A percentile compares a stretch with the other conserved stretches of the same genome.
These are phyloP conservation scores for Steinernema scapterisci DNA, from an alignment of 2,888 invertebrate genomes.

Conservation along the genomic window DNA sequence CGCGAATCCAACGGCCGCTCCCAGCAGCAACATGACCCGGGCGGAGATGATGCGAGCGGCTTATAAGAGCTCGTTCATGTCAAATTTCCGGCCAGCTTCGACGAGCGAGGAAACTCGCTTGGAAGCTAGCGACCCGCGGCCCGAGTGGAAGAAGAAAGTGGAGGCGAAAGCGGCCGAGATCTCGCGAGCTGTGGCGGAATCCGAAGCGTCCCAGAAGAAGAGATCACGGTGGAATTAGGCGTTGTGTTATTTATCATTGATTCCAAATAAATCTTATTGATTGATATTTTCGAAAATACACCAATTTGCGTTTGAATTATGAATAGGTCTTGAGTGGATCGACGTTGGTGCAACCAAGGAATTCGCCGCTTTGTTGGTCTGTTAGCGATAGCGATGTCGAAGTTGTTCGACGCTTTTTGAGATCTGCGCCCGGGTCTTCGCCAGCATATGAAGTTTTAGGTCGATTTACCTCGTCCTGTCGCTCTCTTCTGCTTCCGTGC, in stretches of 20 bases:
- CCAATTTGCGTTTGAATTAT: too few species aligned
- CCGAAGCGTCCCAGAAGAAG: background rate
- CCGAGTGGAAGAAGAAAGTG: conserved; percentile 57
- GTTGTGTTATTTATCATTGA: background rate
- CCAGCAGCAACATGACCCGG: background rate
- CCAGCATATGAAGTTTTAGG: too few species aligned
- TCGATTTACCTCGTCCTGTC: too few species aligned
- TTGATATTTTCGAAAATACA: background rate
- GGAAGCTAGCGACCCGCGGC: conserved; percentile 53
- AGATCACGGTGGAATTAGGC: conserved; percentile 15
- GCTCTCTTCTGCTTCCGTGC: too few species aligned
- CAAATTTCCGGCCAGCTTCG: background rate
- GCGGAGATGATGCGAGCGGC: conserved; percentile 21
- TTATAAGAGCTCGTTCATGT: conserved; percentile 6
- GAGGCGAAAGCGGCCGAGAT: conserved; percentile 42
- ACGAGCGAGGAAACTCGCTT: background rate
- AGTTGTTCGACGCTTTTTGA: too few species aligned
- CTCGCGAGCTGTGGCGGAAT: background rate
- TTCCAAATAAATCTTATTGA: background rate
- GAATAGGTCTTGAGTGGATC: too few species aligned
- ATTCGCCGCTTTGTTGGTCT: too few species aligned
- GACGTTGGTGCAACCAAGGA: too few species aligned
- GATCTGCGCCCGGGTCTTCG: too few species aligned
- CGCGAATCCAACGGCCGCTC: background rate
- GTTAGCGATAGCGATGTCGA: too few species aligned